Evolutionary conservation across 2,888 invertebrate species (phyloP).

Genomic region (Ashinkailepas kermadecensis): DNA sequence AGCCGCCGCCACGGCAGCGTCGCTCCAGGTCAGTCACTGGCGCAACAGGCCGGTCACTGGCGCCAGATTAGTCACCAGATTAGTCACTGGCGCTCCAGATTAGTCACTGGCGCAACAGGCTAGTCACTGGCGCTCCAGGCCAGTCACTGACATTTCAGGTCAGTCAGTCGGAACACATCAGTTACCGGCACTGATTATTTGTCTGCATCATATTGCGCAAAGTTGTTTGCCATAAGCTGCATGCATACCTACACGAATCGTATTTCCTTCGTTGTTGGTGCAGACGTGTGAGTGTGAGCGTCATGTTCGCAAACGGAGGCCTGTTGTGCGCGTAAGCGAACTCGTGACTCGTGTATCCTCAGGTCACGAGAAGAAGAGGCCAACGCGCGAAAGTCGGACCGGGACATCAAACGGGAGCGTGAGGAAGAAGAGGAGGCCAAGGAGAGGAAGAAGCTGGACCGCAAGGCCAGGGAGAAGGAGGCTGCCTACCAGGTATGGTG

Average conservation of each 20-base stretch:
- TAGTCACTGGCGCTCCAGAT: neutral
- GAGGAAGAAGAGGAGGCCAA: conserved; percentile 80
- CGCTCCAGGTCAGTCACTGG: neutral
- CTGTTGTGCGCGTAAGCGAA: no score
- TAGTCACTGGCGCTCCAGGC: no score
- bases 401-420: conserved; percentile 33
- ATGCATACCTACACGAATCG: neutral
- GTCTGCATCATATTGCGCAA: no score
- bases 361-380: neutral
- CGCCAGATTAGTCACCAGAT: neutral
- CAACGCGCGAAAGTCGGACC: conserved; percentile 30
- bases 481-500: conserved; percentile 86
- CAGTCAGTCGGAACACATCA: no score
- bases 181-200: neutral
- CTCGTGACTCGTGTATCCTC: neutral
- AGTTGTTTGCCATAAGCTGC: neutral
- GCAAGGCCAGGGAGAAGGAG: conserved; percentile 89
- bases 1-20: neutral
- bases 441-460: conserved; percentile 80
- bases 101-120: neutral
- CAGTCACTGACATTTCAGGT: no score
- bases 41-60: no score
- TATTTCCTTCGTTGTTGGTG: no score
- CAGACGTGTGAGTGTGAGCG: no score
- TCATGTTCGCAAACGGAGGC: no score